Percentiles rank a stretch among this genome's conserved stretches.
Evolutionary conservation across 2,797 vertebrate species (phyloP).

Genomic region (Orientallactaga sibirica): DNA sequence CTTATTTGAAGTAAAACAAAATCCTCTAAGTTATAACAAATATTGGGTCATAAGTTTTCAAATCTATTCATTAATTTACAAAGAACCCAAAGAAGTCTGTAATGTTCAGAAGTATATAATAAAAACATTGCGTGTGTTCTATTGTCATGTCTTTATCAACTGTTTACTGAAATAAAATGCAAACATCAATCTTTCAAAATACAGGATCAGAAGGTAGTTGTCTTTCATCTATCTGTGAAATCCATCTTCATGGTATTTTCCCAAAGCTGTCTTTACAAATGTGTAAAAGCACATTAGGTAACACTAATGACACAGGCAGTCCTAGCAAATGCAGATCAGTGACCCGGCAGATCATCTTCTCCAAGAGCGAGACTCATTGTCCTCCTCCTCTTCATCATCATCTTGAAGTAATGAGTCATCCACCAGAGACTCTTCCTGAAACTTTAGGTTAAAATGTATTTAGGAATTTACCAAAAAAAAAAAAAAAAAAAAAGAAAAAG

Average conservation of each 20-base stretch:
- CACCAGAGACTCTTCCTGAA: constrained; percentile 96
- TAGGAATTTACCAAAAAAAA: constrained; percentile 77
- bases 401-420: constrained; percentile 97
- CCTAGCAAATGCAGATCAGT: constrained; percentile 87
- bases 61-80: constrained; percentile 92
- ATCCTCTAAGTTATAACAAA: constrained; percentile 90
- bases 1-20: constrained; percentile 91
- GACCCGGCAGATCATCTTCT: constrained; percentile 95
- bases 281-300: constrained; percentile 92
- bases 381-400: constrained; percentile 98
- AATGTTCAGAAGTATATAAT: constrained; percentile 90
- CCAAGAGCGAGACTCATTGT: constrained; percentile 98
- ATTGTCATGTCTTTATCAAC: constrained; percentile 91
- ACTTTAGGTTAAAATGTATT: constrained; percentile 89
- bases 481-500: constrained; percentile 54
- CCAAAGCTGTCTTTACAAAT: constrained; percentile 90
- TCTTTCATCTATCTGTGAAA: constrained; percentile 88
- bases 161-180: constrained; percentile 93
- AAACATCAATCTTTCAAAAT: constrained; percentile 90
- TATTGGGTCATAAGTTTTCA: constrained; percentile 88
- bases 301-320: constrained; percentile 90
- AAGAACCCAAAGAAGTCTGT: constrained; percentile 90
- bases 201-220: constrained; percentile 86
- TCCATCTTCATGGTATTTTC: constrained; percentile 89
- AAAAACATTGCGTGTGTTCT: constrained; percentile 92